These are phyloP conservation scores for Odontesthes bonariensis DNA, from an alignment of 2,113 vertebrate genomes.

Conservation along the genomic window DNA sequence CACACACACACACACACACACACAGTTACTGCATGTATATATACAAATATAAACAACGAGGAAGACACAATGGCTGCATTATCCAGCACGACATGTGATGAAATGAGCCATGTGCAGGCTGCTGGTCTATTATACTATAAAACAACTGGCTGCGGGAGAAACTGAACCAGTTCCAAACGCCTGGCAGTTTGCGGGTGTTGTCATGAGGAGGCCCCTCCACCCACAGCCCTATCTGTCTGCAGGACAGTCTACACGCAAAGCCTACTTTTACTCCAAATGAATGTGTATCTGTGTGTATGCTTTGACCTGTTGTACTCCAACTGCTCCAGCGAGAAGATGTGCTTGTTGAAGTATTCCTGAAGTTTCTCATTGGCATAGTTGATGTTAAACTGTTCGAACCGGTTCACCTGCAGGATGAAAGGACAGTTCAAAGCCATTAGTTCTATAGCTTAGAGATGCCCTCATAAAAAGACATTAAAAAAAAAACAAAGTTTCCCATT, in stretches of 20 bases:
- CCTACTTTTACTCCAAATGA: constrained; percentile 5
- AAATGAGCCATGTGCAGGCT: constrained; percentile 72
- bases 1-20: constrained; percentile 45
- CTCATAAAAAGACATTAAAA: not conserved
- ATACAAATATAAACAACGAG: constrained; percentile 59
- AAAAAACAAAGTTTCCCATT: not conserved
- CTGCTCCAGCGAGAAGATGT: constrained; percentile 95
- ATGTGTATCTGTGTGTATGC: not conserved
- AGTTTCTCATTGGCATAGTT: constrained; percentile 96
- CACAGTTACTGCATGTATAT: constrained; percentile 42
- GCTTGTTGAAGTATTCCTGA: constrained; percentile 96
- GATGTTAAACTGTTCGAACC: constrained; percentile 95
- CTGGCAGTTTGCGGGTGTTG: constrained; percentile 49
- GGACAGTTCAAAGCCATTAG: not conserved
- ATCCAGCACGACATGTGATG: constrained; percentile 71
- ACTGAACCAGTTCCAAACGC: constrained; percentile 52
- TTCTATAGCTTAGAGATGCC: not conserved
- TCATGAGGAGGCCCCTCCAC: constrained; percentile 41
- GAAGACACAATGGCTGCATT: constrained; percentile 71
- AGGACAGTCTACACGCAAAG: constrained; percentile 10
- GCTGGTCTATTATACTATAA: constrained; percentile 63
- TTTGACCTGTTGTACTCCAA: constrained; percentile 92
- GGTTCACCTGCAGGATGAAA: constrained; percentile 85
- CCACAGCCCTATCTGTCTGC: constrained; percentile 32
- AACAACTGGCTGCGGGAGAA: constrained; percentile 66